These are phyloP conservation scores for Microchirus variegatus DNA, from an alignment of 2,797 vertebrate genomes.

Conservation along the genomic window DNA sequence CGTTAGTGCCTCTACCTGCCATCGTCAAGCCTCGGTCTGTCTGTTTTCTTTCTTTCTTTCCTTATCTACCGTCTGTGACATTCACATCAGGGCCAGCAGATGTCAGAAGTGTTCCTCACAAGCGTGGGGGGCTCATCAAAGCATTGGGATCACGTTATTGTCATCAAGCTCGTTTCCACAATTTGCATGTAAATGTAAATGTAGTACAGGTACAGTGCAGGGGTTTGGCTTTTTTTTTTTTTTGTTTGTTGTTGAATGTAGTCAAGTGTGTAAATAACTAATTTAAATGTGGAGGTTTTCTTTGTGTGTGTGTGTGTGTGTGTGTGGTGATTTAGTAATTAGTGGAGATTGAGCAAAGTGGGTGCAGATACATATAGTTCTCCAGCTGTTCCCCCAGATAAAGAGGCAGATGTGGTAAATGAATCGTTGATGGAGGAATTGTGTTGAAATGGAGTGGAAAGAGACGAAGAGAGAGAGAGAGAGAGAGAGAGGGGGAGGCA, in stretches of 20 bases:
- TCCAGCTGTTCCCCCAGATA: constrained; percentile 48
- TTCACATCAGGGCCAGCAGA: constrained; percentile 69
- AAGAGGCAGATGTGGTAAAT: constrained; percentile 49
- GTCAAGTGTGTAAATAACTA: constrained; percentile 31
- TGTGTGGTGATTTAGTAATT: constrained; percentile 30
- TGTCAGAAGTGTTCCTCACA: constrained; percentile 79
- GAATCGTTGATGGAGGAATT: constrained; percentile 38
- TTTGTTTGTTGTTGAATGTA: neutral
- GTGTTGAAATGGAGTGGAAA: constrained; percentile 15
- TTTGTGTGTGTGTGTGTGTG: constrained; percentile 11
- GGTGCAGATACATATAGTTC: constrained; percentile 24
- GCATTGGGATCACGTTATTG: constrained; percentile 41
- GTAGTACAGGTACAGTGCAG: constrained; percentile 11
- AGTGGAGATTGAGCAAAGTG: constrained; percentile 41
- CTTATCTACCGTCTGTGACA: neutral
- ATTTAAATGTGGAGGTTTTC: constrained; percentile 26
- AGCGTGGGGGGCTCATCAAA: constrained; percentile 28
- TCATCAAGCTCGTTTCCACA: constrained; percentile 40
- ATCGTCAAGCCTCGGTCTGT: constrained; percentile 7
- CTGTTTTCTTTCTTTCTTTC: neutral
- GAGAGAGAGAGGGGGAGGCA: neutral
- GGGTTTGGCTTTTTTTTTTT: neutral
- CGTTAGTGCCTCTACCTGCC: constrained; percentile 15
- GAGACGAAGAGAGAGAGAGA: constrained; percentile 14
- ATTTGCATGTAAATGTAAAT: constrained; percentile 51